phyloP scores from a whole-genome alignment of 2,888 invertebrate species.

The Flexamia atlantica region DNA sequence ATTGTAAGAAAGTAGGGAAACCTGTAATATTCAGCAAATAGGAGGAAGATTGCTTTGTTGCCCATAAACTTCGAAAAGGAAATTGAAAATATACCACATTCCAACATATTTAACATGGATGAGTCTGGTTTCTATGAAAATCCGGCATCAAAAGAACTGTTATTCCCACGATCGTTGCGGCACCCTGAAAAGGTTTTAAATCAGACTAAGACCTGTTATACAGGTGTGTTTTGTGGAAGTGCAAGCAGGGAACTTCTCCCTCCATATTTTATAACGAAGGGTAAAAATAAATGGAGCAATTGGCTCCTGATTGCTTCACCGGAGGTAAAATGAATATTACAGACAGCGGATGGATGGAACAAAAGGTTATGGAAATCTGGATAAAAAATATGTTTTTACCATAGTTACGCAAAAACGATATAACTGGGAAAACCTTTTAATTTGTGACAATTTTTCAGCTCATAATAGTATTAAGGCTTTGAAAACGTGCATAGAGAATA shows the following conservation, averaged over 20 bases:
- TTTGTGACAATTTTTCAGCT: too few species aligned
- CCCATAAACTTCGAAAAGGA: conserved; percentile 26
- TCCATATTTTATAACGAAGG: conserved; percentile 12
- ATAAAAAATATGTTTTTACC: conserved; percentile 11
- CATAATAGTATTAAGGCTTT: too few species aligned
- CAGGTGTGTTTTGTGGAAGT: conserved; percentile 31
- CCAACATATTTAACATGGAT: conserved; percentile 25
- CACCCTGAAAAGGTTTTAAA: conserved; percentile 12
- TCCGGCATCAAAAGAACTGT: not conserved
- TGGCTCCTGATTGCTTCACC: conserved; percentile 18
- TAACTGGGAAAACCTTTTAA: too few species aligned
- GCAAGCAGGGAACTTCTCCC: conserved; percentile 6
- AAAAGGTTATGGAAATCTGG: conserved; percentile 1
- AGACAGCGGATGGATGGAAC: conserved; percentile 18
- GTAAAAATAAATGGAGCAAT: conserved; percentile 15
- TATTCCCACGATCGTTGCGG: conserved; percentile 8
- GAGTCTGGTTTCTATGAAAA: conserved; percentile 22
- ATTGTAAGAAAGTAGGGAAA: conserved; percentile 12
- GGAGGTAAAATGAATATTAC: not conserved
- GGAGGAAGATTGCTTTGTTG: conserved; percentile 30
- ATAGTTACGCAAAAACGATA: too few species aligned
- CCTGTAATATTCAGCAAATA: not conserved
- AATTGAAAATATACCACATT: conserved; percentile 8
- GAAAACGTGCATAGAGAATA: too few species aligned
- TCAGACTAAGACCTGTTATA: conserved; percentile 3